Percentiles rank a stretch among this genome's conserved stretches.
These are phyloP conservation scores for Pyrrhia umbra DNA, from an alignment of 2,888 invertebrate genomes.

Conservation along the genomic window DNA sequence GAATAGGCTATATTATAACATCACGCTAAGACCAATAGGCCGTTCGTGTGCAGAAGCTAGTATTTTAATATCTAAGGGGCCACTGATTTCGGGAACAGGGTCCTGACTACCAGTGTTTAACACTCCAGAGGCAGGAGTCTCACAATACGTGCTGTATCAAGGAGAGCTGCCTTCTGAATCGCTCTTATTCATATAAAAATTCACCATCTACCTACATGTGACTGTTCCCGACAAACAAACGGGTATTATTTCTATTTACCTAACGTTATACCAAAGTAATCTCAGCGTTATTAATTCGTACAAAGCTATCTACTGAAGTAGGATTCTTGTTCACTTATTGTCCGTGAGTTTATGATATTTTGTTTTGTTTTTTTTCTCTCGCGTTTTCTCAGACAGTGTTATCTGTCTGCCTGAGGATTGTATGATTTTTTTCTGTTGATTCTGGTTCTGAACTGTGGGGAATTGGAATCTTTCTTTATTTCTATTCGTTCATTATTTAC, in stretches of 20 bases:
- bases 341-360: not conserved
- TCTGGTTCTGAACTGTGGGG: not conserved
- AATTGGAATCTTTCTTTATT: not conserved
- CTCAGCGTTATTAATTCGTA: not conserved
- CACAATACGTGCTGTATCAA: too few relatives aligned
- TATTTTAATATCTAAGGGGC: too few relatives aligned
- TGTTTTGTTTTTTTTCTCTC: not conserved
- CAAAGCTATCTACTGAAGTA: not conserved
- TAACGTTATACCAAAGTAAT: not conserved
- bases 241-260: not conserved
- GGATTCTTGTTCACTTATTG: not conserved
- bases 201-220: not conserved
- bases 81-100: too few relatives aligned
- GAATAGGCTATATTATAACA: too few relatives aligned
- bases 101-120: too few relatives aligned
- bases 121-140: too few relatives aligned
- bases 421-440: not conserved
- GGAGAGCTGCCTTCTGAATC: too few relatives aligned
- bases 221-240: not conserved
- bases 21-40: too few relatives aligned
- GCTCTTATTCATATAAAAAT: not conserved
- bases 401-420: not conserved
- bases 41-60: too few relatives aligned
- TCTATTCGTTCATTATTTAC: not conserved
- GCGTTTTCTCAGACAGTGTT: not conserved